Percentiles rank a stretch among this genome's conserved stretches.
Evolutionary conservation across 2,888 invertebrate species (phyloP).

Genomic region (Schizotus pectinicornis): DNA sequence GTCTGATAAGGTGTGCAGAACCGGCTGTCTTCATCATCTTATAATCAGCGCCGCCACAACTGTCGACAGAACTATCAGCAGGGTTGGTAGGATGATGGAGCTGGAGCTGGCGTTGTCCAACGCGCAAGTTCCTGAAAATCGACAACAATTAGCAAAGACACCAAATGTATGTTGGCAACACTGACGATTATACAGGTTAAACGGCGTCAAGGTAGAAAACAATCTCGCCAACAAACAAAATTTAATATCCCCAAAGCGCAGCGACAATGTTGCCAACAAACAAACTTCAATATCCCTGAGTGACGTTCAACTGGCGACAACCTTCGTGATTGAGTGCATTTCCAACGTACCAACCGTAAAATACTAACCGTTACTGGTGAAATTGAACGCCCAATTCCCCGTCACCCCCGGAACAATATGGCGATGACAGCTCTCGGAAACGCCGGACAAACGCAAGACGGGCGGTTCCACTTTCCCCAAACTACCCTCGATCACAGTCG

Average conservation of each 20-base stretch:
- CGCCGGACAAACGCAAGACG: conserved; percentile 60
- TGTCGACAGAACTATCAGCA: conserved; percentile 41
- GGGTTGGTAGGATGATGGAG: conserved; percentile 42
- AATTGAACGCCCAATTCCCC: conserved; percentile 70
- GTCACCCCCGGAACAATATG: conserved; percentile 61
- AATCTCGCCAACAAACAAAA: too few relatives aligned
- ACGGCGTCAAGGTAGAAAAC: too few relatives aligned
- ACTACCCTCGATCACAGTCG: conserved; percentile 42
- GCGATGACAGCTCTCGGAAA: conserved; percentile 66
- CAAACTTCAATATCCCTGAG: too few relatives aligned
- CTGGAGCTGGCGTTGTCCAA: conserved; percentile 40
- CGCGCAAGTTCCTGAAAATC: conserved; percentile 47
- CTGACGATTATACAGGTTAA: too few relatives aligned
- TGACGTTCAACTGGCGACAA: too few relatives aligned
- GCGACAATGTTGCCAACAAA: too few relatives aligned
- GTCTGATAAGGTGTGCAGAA: conserved; percentile 45
- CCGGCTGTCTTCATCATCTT: conserved; percentile 51
- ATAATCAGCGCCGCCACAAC: conserved; percentile 40
- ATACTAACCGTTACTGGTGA: conserved; percentile 69
- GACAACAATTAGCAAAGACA: conserved; percentile 5
- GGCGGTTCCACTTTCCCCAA: conserved; percentile 46
- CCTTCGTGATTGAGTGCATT: too few relatives aligned
- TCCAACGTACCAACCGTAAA: too few relatives aligned
- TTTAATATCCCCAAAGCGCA: too few relatives aligned
- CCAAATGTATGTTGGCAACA: too few relatives aligned